Evolutionary conservation across 2,888 invertebrate species (phyloP).

Genomic region (Trissolcus brochymenae): DNA sequence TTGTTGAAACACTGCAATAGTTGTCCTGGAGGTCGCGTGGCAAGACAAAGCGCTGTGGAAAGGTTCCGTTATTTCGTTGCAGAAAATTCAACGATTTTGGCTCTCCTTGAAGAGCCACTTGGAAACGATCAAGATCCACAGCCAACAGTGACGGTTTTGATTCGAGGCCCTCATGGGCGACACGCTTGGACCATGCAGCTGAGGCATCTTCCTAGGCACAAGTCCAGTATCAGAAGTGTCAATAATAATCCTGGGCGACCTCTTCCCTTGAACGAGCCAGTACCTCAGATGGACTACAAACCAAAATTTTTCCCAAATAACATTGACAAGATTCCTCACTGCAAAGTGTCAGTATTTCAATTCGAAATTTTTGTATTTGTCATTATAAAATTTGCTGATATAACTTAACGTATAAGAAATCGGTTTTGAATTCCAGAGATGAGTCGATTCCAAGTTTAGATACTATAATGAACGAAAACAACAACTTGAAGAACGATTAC

Average conservation of each 20-base stretch:
- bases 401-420: slow-evolving; percentile 6
- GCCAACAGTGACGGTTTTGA: slow-evolving; percentile 91
- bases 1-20: slow-evolving; percentile 86
- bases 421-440: slow-evolving; percentile 79
- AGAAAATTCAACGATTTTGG: slow-evolving; percentile 92
- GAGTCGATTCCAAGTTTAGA: slow-evolving; percentile 93
- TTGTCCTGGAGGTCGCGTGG: slow-evolving; percentile 78
- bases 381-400: background rate
- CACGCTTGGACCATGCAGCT: slow-evolving; percentile 96
- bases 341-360: slow-evolving; percentile 83
- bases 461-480: slow-evolving; percentile 82
- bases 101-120: slow-evolving; percentile 92
- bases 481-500: slow-evolving; percentile 78
- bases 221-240: slow-evolving; percentile 83
- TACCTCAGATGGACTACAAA: slow-evolving; percentile 82
- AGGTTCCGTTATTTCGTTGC: slow-evolving; percentile 93
- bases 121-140: slow-evolving; percentile 96
- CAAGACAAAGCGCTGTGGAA: slow-evolving; percentile 81
- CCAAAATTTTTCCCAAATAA: slow-evolving; percentile 88
- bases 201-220: slow-evolving; percentile 90
- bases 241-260: slow-evolving; percentile 84
- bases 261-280: slow-evolving; percentile 85
- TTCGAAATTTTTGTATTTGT: background rate
- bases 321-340: slow-evolving; percentile 86
- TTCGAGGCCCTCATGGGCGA: slow-evolving; percentile 95